A percentile compares a stretch with the other conserved stretches of the same genome.
These are phyloP conservation scores for Fistularia tabacaria DNA, from an alignment of 2,797 vertebrate genomes.

Conservation along the genomic window DNA sequence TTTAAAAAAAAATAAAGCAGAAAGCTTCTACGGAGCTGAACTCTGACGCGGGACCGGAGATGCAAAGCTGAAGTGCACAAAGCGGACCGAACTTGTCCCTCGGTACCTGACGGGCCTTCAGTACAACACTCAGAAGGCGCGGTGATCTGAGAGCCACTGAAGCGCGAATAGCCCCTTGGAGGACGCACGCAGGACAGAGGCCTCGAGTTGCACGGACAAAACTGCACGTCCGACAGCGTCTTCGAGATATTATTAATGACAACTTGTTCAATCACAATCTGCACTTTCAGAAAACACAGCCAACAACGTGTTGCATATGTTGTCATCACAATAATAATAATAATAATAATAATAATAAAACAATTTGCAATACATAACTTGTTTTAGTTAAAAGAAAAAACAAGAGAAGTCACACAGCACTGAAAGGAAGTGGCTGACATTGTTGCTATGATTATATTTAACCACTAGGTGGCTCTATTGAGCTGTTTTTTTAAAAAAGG, in stretches of 20 bases:
- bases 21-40: too few relatives aligned
- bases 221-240: conserved; percentile 15
- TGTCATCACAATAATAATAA: conserved; percentile 19
- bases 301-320: conserved; percentile 35
- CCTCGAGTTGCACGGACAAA: conserved; percentile 23
- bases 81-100: too few relatives aligned
- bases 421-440: conserved; percentile 18
- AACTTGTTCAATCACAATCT: conserved; percentile 51
- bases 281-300: conserved; percentile 62
- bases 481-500: conserved; percentile 16
- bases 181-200: too few relatives aligned
- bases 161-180: too few relatives aligned
- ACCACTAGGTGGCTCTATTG: conserved; percentile 56
- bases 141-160: too few relatives aligned
- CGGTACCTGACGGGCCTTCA: too few relatives aligned
- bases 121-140: too few relatives aligned
- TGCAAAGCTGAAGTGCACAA: too few relatives aligned
- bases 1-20: too few relatives aligned
- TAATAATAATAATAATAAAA: neutral
- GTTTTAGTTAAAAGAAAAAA: conserved; percentile 11
- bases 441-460: conserved; percentile 25
- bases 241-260: conserved; percentile 33
- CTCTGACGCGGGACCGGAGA: too few relatives aligned
- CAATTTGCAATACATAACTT: conserved; percentile 25
- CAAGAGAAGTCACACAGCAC: conserved; percentile 28